These are phyloP conservation scores for Allobates femoralis DNA, from an alignment of 2,797 vertebrate species.

Conservation along the genomic window DNA sequence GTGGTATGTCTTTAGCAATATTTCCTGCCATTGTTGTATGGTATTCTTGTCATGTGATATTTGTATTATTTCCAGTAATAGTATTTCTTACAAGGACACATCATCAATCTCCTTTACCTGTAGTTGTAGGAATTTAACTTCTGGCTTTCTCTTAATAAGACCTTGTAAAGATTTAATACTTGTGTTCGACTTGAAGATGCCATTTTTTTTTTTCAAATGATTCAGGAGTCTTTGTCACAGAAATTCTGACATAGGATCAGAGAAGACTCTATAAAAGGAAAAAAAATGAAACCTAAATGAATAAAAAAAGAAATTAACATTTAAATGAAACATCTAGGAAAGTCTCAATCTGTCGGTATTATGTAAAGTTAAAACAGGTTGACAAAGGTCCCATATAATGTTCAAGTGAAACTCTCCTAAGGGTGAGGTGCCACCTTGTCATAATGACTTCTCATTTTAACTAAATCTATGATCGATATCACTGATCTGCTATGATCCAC, in stretches of 20 bases:
- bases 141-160: conserved; percentile 84
- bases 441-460: background rate
- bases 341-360: background rate
- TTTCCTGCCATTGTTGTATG: no score
- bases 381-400: no score
- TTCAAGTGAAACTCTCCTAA: no score
- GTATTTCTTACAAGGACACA: background rate
- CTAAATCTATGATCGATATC: background rate
- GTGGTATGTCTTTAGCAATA: no score
- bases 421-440: background rate
- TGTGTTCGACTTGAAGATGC: conserved; percentile 81
- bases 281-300: background rate
- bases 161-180: conserved; percentile 86
- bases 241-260: background rate
- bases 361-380: background rate
- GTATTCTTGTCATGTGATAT: no score
- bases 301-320: background rate
- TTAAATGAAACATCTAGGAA: background rate
- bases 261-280: background rate
- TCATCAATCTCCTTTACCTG: conserved; percentile 76
- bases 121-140: conserved; percentile 88
- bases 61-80: no score
- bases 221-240: background rate
- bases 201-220: conserved; percentile 75
- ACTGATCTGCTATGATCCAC: background rate